These are phyloP conservation scores for Danio tinwini DNA, from an alignment of 2,797 vertebrate species.

Conservation along the genomic window DNA sequence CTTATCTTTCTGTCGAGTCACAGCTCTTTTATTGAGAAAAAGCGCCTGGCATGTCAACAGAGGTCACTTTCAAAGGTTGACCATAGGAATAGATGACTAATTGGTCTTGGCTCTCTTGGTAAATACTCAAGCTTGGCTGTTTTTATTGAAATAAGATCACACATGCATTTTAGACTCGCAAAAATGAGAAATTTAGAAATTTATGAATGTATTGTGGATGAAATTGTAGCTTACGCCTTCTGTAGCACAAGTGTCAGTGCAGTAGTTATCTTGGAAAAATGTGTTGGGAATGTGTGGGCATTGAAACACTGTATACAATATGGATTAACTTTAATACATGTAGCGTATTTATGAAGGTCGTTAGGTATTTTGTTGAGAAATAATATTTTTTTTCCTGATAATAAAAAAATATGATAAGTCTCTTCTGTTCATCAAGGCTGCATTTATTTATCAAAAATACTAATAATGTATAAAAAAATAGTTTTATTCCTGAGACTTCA, in stretches of 20 bases:
- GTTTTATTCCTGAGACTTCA: too few species aligned
- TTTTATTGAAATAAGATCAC: slow-evolving; percentile 13
- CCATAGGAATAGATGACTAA: slow-evolving; percentile 45
- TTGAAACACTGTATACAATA: not conserved
- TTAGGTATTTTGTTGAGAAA: not conserved
- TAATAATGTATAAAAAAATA: too few species aligned
- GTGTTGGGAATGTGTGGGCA: not conserved
- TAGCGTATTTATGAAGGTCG: not conserved
- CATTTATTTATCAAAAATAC: too few species aligned
- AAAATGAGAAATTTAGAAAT: slow-evolving; percentile 41
- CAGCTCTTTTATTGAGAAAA: slow-evolving; percentile 13
- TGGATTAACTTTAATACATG: not conserved
- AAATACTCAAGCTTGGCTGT: slow-evolving; percentile 11
- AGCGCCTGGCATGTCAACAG: slow-evolving; percentile 20
- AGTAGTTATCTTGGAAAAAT: not conserved
- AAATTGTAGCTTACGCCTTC: not conserved
- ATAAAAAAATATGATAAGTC: not conserved
- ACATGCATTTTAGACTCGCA: not conserved
- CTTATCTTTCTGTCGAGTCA: slow-evolving; percentile 47
- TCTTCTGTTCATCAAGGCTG: too few species aligned
- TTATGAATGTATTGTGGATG: slow-evolving; percentile 42
- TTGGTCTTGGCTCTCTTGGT: slow-evolving; percentile 14
- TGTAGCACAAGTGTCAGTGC: not conserved
- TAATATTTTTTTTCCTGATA: not conserved
- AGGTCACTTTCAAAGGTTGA: slow-evolving; percentile 39